phyloP scores from a whole-genome alignment of 2,797 vertebrate genomes.

The Graptemys geographica region DNA sequence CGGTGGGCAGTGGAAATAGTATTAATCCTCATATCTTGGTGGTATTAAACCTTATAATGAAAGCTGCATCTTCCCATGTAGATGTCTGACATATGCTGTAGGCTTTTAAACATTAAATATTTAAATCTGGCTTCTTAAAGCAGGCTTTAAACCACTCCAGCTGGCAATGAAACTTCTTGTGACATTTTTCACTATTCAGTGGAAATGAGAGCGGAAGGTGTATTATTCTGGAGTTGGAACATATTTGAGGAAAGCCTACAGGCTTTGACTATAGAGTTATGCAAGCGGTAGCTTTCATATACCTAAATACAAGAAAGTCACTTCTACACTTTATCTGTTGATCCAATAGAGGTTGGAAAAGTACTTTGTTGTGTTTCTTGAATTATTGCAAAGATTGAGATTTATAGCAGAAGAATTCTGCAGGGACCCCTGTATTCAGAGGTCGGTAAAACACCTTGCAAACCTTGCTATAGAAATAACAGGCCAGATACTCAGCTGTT shows the following conservation, averaged over 20 bases:
- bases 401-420: neutral
- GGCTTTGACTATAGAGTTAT: neutral
- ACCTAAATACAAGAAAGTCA: neutral
- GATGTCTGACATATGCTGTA: neutral
- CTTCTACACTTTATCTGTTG: neutral
- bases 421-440: neutral
- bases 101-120: conserved; percentile 39
- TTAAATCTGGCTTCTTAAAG: conserved; percentile 43
- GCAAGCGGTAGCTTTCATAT: neutral
- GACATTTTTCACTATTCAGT: neutral
- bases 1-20: neutral
- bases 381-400: neutral
- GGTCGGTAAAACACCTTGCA: neutral
- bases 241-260: neutral
- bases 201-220: neutral
- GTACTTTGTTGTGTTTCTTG: neutral
- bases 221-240: neutral
- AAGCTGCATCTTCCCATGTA: conserved; percentile 19
- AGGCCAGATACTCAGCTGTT: neutral
- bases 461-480: neutral
- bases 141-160: conserved; percentile 22
- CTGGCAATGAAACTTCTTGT: fast-evolving
- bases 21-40: conserved; percentile 39
- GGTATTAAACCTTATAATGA: conserved; percentile 42
- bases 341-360: neutral